A percentile compares a stretch with the other conserved stretches of the same genome.
phyloP scores from a whole-genome alignment of 2,113 vertebrate genomes.

The Dasyurus viverrinus region DNA sequence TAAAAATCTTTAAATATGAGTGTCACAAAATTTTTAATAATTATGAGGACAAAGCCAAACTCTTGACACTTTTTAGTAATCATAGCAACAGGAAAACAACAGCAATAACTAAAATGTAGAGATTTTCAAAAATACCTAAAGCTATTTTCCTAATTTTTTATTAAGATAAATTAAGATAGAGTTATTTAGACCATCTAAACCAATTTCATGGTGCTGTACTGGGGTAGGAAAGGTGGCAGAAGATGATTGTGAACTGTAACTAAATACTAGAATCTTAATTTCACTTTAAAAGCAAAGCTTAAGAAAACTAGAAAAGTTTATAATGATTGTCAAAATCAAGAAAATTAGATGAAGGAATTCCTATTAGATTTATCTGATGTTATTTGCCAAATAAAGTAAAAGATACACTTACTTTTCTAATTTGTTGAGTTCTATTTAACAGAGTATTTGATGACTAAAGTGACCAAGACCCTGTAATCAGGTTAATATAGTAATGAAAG shows the following conservation, averaged over 20 bases:
- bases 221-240: background rate
- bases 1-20: background rate
- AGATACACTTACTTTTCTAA: background rate
- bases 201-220: background rate
- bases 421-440: background rate
- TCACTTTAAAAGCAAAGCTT: background rate
- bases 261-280: background rate
- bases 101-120: background rate
- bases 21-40: background rate
- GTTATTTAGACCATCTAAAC: background rate
- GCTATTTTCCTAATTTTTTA: background rate
- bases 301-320: background rate
- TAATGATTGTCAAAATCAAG: background rate
- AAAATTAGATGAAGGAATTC: background rate
- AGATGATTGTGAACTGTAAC: background rate
- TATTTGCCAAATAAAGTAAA: background rate
- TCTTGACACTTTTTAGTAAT: background rate
- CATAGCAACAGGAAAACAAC: background rate
- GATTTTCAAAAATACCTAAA: background rate
- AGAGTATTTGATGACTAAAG: background rate
- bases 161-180: background rate
- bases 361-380: background rate
- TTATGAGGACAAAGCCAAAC: background rate
- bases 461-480: background rate
- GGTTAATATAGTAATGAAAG: background rate